A percentile compares a stretch with the other conserved stretches of the same genome.
Evolutionary conservation across 2,113 vertebrate species (phyloP).

Genomic region (Nanorana parkeri): DNA sequence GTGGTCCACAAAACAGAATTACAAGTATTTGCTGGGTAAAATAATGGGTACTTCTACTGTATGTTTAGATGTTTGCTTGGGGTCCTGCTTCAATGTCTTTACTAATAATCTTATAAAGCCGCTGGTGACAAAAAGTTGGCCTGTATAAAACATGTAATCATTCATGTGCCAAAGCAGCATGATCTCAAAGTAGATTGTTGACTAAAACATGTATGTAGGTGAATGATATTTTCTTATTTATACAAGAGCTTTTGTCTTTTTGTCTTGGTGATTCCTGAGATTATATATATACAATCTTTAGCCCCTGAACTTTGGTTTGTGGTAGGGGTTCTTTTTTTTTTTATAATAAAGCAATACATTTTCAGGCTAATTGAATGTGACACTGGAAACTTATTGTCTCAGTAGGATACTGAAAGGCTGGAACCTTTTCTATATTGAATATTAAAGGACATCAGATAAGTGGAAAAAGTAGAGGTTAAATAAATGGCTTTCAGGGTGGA

Average conservation of each 20-base stretch:
- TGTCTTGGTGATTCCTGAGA: too few species aligned
- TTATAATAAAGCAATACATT: background rate
- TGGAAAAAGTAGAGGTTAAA: conserved; percentile 20
- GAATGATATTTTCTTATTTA: too few species aligned
- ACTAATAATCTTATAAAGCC: too few species aligned
- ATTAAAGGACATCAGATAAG: background rate
- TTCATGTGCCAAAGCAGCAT: background rate
- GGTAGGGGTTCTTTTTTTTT: background rate
- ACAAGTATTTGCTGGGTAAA: too few species aligned
- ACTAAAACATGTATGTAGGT: background rate
- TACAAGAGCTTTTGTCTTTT: too few species aligned
- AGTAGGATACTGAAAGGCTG: conserved; percentile 26
- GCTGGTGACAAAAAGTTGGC: too few species aligned
- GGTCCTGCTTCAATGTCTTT: too few species aligned
- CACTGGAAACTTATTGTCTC: conserved; percentile 19
- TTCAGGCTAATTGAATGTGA: conserved; percentile 15
- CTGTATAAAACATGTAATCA: too few species aligned
- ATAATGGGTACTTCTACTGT: too few species aligned
- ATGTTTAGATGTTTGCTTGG: too few species aligned
- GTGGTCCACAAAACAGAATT: too few species aligned
- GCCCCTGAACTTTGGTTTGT: background rate
- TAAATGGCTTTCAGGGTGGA: conserved; percentile 13
- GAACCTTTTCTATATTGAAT: conserved; percentile 8
- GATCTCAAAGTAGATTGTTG: background rate
- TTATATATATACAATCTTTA: too few species aligned